These are phyloP conservation scores for Otocyon megalotis DNA, from an alignment of 2,113 vertebrate genomes.

Conservation along the genomic window DNA sequence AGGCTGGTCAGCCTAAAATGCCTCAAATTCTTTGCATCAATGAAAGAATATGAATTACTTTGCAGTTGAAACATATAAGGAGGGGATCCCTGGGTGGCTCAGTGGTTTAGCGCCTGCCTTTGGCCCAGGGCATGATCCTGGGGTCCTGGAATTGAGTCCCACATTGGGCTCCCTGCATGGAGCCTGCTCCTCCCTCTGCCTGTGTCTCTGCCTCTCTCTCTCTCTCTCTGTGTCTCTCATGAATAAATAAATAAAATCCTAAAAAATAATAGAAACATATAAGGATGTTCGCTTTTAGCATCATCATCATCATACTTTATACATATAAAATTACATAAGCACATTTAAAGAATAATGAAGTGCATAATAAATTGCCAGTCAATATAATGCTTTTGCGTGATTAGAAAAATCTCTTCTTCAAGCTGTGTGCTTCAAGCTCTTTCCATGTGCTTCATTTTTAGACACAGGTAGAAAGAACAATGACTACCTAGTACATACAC, in stretches of 20 bases:
- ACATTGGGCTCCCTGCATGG: too few species aligned
- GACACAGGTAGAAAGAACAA: not conserved
- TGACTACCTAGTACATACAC: not conserved
- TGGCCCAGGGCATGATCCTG: too few species aligned
- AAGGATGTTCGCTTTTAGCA: not conserved
- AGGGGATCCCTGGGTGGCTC: too few species aligned
- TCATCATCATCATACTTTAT: not conserved
- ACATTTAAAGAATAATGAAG: constrained; percentile 39
- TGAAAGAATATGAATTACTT: not conserved
- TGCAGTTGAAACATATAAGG: not conserved
- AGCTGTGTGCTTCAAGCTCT: not conserved
- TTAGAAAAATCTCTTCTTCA: constrained; percentile 11
- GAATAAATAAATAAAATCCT: too few species aligned
- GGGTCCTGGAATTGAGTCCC: too few species aligned
- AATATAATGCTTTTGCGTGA: not conserved
- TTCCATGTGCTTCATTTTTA: not conserved
- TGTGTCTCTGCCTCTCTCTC: too few species aligned
- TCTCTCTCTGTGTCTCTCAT: too few species aligned
- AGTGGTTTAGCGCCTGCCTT: too few species aligned
- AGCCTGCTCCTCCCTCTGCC: too few species aligned
- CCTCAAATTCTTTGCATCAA: not conserved
- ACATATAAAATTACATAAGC: not conserved
- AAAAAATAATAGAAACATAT: not conserved
- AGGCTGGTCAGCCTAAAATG: not conserved
- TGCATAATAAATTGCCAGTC: not conserved